These are phyloP conservation scores for Andrena marginata DNA, from an alignment of 2,888 invertebrate species.

Conservation along the genomic window DNA sequence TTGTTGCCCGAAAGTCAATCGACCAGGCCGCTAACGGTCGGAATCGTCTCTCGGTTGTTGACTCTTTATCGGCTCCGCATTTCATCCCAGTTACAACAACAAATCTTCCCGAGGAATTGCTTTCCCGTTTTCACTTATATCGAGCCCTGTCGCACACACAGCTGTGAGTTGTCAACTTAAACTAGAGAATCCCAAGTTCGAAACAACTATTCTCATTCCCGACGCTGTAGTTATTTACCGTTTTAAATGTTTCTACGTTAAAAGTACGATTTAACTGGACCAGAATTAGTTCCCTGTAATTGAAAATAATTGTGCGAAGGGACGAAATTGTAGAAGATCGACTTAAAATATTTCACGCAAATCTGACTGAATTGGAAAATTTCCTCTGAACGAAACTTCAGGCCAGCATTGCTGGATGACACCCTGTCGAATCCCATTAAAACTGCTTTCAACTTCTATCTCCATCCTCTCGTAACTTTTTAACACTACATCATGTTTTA, in stretches of 20 bases:
- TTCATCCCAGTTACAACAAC: not conserved
- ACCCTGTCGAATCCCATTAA: not conserved
- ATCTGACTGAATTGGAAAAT: not conserved
- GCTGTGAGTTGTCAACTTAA: not conserved
- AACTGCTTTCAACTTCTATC: not conserved
- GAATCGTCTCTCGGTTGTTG: constrained; percentile 20
- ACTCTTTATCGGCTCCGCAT: not conserved
- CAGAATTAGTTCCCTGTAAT: too few species aligned
- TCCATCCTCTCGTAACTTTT: too few species aligned
- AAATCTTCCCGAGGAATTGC: constrained; percentile 1
- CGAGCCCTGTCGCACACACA: not conserved
- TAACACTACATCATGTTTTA: too few species aligned
- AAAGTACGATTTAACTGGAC: not conserved
- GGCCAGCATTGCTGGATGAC: not conserved
- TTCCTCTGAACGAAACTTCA: not conserved
- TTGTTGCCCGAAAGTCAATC: not conserved
- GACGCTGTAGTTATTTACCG: not conserved
- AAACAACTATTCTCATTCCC: not conserved
- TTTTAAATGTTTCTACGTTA: not conserved
- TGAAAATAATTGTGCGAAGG: too few species aligned
- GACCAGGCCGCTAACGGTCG: not conserved
- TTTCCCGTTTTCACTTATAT: not conserved
- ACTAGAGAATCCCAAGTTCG: not conserved
- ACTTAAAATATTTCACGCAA: not conserved
- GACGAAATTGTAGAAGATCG: too few species aligned